Percentiles rank a stretch among this genome's conserved stretches.
Evolutionary conservation across 2,797 vertebrate species (phyloP).

Genomic region (Peromyscus nudipes): DNA sequence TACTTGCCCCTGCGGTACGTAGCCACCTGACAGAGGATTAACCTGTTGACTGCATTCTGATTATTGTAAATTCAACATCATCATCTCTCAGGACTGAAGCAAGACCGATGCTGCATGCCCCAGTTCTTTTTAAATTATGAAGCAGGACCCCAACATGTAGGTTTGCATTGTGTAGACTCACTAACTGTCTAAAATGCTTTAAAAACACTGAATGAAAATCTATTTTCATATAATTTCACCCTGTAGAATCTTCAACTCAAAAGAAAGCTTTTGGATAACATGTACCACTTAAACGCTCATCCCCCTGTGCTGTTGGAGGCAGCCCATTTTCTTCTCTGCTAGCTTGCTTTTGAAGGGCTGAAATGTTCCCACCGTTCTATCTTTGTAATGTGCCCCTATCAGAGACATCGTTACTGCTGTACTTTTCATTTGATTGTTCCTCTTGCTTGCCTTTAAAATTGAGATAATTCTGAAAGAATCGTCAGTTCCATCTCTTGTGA

Average conservation of each 20-base stretch:
- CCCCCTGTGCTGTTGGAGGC: background rate
- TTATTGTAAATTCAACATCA: background rate
- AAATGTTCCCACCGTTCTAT: background rate
- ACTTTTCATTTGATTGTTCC: conserved; percentile 27
- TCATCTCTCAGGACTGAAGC: background rate
- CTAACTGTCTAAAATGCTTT: conserved; percentile 23
- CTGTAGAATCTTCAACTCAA: conserved; percentile 32
- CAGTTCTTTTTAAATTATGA: background rate
- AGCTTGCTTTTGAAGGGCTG: conserved; percentile 6
- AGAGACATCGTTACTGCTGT: background rate
- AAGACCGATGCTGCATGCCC: background rate
- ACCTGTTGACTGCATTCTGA: background rate
- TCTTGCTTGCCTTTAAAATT: conserved; percentile 49
- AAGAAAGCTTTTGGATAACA: conserved; percentile 41
- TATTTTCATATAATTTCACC: conserved; percentile 6
- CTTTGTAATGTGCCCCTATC: conserved; percentile 31
- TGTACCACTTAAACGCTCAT: conserved; percentile 4
- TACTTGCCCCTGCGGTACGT: background rate
- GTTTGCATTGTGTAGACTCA: background rate
- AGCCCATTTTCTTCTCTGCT: conserved; percentile 48
- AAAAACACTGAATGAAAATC: conserved; percentile 46
- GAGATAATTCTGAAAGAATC: conserved; percentile 75
- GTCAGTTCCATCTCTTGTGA: conserved; percentile 27
- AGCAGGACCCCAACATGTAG: background rate
- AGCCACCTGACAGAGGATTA: background rate